Evolutionary conservation across 23 tunicate species (phyloP).

Genomic region (Trididemnum miniatum): DNA sequence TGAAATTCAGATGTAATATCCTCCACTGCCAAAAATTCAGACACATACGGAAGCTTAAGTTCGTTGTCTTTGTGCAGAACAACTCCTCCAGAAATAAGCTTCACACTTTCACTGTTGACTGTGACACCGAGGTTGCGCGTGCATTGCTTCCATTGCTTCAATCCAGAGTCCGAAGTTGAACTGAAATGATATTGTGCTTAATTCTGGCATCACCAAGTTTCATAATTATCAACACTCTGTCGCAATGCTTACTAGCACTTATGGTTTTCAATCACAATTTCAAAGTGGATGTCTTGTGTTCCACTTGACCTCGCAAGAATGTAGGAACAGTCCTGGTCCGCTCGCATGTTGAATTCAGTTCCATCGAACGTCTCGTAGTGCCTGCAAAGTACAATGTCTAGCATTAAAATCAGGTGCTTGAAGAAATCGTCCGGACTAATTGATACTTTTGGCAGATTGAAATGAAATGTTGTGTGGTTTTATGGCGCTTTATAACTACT

Average conservation of each 20-base stretch:
- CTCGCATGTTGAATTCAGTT: constrained; percentile 83
- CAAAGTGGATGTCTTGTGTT: constrained; percentile 74
- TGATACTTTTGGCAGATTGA: too few relatives aligned
- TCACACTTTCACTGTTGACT: constrained; percentile 73
- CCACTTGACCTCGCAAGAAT: constrained; percentile 89
- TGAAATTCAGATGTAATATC: constrained; percentile 87
- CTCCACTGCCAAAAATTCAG: constrained; percentile 87
- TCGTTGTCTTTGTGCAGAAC: constrained; percentile 70
- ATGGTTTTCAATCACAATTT: constrained; percentile 91
- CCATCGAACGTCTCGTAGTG: constrained; percentile 99
- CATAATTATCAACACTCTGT: too few relatives aligned
- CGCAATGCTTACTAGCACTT: constrained; percentile 86
- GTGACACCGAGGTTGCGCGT: constrained; percentile 82
- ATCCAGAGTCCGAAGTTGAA: constrained; percentile 51
- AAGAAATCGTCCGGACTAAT: too few relatives aligned
- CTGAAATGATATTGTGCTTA: background rate
- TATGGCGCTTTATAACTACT: too few relatives aligned
- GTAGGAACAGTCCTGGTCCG: constrained; percentile 97
- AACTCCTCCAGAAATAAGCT: constrained; percentile 91
- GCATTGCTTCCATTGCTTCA: constrained; percentile 77
- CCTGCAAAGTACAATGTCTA: too few relatives aligned
- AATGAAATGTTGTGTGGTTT: too few relatives aligned
- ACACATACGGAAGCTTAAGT: constrained; percentile 74
- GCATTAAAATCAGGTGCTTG: too few relatives aligned
- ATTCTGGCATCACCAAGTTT: too few relatives aligned